A percentile compares a stretch with the other conserved stretches of the same genome.
These are phyloP conservation scores for Chironomus tepperi DNA, from an alignment of 1,140 invertebrate species.

Conservation along the genomic window DNA sequence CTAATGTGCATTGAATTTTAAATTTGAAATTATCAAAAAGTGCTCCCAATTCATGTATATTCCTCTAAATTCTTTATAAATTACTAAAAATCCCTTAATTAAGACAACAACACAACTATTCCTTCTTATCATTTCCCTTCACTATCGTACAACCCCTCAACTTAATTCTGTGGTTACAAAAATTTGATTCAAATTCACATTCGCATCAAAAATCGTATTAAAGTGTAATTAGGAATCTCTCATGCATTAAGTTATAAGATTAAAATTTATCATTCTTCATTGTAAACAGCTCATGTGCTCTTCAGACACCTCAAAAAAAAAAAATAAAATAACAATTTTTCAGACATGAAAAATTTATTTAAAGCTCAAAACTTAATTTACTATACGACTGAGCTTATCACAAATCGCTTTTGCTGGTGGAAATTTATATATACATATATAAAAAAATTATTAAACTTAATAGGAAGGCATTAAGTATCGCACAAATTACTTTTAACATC, in stretches of 20 bases:
- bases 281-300: not conserved
- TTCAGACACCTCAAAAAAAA: too few species aligned
- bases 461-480: constrained; percentile 12
- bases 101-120: too few species aligned
- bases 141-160: not conserved
- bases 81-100: too few species aligned
- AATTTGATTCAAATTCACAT: not conserved
- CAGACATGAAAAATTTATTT: too few species aligned
- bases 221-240: not conserved
- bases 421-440: not conserved
- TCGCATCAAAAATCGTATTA: not conserved
- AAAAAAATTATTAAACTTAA: constrained; percentile 7
- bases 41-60: too few species aligned
- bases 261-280: not conserved
- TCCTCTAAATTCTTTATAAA: too few species aligned
- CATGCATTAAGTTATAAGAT: constrained; percentile 4
- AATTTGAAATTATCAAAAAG: too few species aligned
- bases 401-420: not conserved
- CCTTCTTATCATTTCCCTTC: too few species aligned
- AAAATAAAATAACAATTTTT: too few species aligned
- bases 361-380: too few species aligned
- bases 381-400: not conserved
- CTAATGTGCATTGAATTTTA: too few species aligned
- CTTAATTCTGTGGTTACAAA: not conserved
- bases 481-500: not conserved